Conservation (phyloP, 2,113 vertebrate genomes). For the Ptychochromis oligacanthus region DNA sequence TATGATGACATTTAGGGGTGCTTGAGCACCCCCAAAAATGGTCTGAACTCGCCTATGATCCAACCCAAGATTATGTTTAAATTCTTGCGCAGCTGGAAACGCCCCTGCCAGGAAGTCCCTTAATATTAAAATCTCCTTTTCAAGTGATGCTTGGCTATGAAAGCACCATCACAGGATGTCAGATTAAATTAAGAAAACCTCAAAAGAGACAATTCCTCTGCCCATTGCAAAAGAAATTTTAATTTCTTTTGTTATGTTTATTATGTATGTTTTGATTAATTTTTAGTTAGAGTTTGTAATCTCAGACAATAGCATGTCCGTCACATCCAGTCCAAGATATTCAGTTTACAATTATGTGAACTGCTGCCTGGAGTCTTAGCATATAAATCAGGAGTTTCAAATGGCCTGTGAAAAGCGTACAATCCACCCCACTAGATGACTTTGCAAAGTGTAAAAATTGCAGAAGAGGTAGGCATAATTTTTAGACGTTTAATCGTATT, state of each 20-base stretch:
- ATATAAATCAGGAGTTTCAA: background rate
- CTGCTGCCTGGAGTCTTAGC: background rate
- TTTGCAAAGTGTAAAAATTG: background rate
- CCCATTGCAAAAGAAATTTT: background rate
- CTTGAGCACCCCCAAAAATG: too few species aligned
- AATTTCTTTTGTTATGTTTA: background rate
- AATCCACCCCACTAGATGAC: background rate
- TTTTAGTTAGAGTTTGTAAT: background rate
- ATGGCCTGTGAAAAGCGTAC: background rate
- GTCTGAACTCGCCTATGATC: too few species aligned
- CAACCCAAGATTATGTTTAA: too few species aligned
- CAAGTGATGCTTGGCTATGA: rapidly evolving
- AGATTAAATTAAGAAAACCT: background rate
- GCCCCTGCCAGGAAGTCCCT: too few species aligned
- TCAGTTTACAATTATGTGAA: background rate
- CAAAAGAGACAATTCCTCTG: background rate
- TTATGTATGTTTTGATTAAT: background rate
- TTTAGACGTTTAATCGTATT: background rate
- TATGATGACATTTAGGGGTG: too few species aligned
- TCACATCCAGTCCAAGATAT: background rate
- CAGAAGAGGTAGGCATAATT: background rate
- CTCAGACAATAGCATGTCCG: background rate
- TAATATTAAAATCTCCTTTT: background rate
- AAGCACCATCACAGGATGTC: background rate
- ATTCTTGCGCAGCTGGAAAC: too few species aligned